These are phyloP conservation scores for Elachura formosa DNA, from an alignment of 2,113 vertebrate species.

Conservation along the genomic window DNA sequence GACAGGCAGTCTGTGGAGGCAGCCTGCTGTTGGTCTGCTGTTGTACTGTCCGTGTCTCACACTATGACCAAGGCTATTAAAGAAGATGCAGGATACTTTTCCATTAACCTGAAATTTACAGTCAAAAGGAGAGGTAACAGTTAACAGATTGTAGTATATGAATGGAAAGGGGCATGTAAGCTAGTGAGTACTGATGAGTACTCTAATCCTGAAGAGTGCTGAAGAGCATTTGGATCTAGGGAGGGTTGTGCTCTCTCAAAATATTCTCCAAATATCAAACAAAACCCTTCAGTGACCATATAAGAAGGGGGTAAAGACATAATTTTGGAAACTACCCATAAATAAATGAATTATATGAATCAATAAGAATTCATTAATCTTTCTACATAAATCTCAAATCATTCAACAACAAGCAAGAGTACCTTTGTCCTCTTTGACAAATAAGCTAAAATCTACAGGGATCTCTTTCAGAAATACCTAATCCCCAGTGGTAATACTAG, in stretches of 20 bases:
- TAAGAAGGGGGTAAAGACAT: not conserved
- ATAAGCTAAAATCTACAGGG: not conserved
- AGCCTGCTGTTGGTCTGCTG: not conserved
- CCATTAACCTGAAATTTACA: not conserved
- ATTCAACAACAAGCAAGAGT: not conserved
- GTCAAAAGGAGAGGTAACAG: not conserved
- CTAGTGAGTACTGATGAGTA: not conserved
- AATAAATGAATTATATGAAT: not conserved
- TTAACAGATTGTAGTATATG: not conserved
- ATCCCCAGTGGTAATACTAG: not conserved
- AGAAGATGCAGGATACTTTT: not conserved
- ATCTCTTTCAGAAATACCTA: not conserved
- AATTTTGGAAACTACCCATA: not conserved
- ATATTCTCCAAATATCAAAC: not conserved
- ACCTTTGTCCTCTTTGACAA: not conserved
- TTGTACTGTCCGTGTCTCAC: not conserved
- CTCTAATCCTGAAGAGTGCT: not conserved
- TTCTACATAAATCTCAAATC: not conserved
- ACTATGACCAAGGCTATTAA: not conserved
- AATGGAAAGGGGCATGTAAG: rapidly evolving
- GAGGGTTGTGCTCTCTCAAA: not conserved
- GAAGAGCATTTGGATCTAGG: not conserved
- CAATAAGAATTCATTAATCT: not conserved
- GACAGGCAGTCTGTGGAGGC: not conserved
- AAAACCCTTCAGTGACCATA: not conserved